Evolutionary conservation across 2,113 vertebrate species (phyloP), one percentile per base, ranked within the genome.

Genomic region (Ariopsis seemanni): DNA sequence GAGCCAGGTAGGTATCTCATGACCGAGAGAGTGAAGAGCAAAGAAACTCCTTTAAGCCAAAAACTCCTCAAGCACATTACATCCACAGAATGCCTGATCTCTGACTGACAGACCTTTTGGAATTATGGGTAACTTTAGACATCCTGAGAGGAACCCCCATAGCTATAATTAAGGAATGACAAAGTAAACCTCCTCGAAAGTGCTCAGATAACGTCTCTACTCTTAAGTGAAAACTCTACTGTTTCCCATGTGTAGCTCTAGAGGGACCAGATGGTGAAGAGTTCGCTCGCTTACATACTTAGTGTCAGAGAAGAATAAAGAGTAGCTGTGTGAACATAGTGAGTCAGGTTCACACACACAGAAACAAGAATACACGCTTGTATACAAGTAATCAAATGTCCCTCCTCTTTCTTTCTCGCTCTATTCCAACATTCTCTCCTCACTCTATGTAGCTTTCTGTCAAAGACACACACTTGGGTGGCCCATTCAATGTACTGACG

Each of bases 41-140:
- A 88, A 81, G 86, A 89, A 88, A 90, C 85, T 85, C 86, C 83
- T 91, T 79, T 55, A 85, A 85, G 84, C 80, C 82, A 91, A 72
- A 84, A 55, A 84, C 85, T 69, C 50, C 55, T 62, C 65, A 80
- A 83, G 67, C 63, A 55, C 74, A 87, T 82, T 83, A 60, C 62
- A 67, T 34, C 20, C 48, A 14, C 3, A 57, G 79, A 86, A 91
- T 87, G 71, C 79, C 85, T 84, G 75, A 89, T 81, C 81, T 22
- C 71, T 69, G 75, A 86, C 48, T 90, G 89, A 88, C 87, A 90
- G 85, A 80, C 72, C 62, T 75, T 63, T 74, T 62, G 42, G 80
- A 85, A 89, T 89, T 84, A 85, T 85, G 65, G 72, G 89, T 91
- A 91, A 92, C 87, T 78, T 63, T 83, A 92, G 82, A 89, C 86